Conservation (phyloP, 2,113 vertebrate species). For the Austrofundulus limnaeus region DNA sequence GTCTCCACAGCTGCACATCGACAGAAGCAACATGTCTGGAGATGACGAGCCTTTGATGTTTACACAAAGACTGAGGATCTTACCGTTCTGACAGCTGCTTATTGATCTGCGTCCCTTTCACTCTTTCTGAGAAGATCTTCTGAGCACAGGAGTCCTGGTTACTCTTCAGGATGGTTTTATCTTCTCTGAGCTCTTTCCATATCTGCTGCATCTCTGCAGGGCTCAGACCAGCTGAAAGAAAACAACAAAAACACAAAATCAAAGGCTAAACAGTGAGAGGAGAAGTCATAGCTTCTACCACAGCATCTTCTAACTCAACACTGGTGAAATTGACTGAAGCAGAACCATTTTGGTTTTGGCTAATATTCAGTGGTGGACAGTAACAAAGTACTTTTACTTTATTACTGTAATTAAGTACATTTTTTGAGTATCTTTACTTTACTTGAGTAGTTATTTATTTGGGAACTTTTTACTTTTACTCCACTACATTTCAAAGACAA, state of each 20-base stretch:
- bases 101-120: constrained; percentile 60
- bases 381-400: too few species aligned
- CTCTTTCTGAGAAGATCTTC: constrained; percentile 82
- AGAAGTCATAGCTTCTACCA: too few species aligned
- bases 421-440: too few species aligned
- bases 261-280: too few species aligned
- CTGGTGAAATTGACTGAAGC: too few species aligned
- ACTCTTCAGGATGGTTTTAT: constrained; percentile 16
- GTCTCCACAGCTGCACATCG: constrained; percentile 12
- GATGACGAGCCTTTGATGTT: constrained; percentile 59
- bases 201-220: constrained; percentile 89
- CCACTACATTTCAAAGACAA: too few species aligned
- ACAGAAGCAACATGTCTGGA: constrained; percentile 24
- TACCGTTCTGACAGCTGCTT: constrained; percentile 51
- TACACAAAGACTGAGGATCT: constrained; percentile 24
- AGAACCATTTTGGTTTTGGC: too few species aligned
- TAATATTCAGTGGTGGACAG: background rate
- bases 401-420: too few species aligned
- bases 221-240: constrained; percentile 56
- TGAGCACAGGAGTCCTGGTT: constrained; percentile 71
- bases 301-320: too few species aligned
- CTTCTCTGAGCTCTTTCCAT: constrained; percentile 88
- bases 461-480: too few species aligned
- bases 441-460: too few species aligned
- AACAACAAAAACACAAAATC: background rate